Evolutionary conservation across 1,140 invertebrate genomes (phyloP), one percentile per base, ranked within the genome.

Genomic region (Pteromalus puparum): DNA sequence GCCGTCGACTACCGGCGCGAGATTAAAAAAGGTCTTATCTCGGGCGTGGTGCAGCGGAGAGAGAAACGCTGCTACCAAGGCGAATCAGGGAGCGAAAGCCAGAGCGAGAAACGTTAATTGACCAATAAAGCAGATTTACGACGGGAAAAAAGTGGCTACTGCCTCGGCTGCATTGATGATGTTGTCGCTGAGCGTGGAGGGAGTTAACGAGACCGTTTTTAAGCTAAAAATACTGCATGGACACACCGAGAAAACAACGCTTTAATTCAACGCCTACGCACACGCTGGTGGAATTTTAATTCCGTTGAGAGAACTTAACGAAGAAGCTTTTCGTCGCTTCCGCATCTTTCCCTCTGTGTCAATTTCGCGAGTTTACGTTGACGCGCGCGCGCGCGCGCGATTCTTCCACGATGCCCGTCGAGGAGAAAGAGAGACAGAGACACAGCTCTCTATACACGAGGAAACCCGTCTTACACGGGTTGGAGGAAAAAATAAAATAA

Each of bases 41-140:
- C 24, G 82, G 84, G 77, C 2, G 42, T 46, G 53, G 53, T 24
- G 81, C 9, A 12, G 81, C 38, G 65, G 61, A 24, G n/a, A n/a
- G n/a, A n/a, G n/a, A n/a, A n/a, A n/a, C 18, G 34, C 42, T 61
- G n/a, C n/a, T n/a, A n/a, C 78, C 26, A 77, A 67, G 74, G 75
- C n/a, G 21, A 75, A 7, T 67, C 70, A 70, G 80, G 80, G 70
- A 65, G 78, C 53, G 73, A 67, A 87, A 82, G 86, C 76, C 81
- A 87, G 81, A 88, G 82, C 82, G 81, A 89, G 88, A 90, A 91
- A 90, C 91, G 90, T 92, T 92, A 93, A 93, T 93, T 92, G 91
- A 89, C 88, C 90, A 91, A 92, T 93, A 92, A 92, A 92, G 88
- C 85, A 87, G 90, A 92, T 89, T 92, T 92, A 92, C 88, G 79